phyloP scores from a whole-genome alignment of 2,113 vertebrate genomes.

The Rhombomys opimus region DNA sequence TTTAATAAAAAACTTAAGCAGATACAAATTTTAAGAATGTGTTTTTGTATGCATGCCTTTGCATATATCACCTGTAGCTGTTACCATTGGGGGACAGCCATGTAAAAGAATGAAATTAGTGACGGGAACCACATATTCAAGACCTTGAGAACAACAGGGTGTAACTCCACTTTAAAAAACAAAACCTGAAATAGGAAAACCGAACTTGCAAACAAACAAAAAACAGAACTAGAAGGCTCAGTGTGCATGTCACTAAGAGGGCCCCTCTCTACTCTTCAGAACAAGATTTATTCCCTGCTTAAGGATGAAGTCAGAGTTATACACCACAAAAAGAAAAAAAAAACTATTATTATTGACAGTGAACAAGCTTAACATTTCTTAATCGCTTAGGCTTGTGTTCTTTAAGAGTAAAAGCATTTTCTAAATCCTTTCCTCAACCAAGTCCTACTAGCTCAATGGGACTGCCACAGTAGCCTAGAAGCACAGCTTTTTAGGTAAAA shows the following conservation, averaged over 20 bases:
- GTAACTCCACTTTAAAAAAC: neutral
- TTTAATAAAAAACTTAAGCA: neutral
- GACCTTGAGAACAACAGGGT: neutral
- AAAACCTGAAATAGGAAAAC: neutral
- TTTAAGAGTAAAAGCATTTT: neutral
- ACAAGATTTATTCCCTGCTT: neutral
- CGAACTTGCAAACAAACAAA: neutral
- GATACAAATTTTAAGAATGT: neutral
- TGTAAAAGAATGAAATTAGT: neutral
- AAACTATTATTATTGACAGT: neutral
- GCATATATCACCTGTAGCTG: neutral
- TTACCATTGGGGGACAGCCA: neutral
- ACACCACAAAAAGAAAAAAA: neutral
- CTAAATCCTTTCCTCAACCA: neutral
- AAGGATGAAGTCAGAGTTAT: slow-evolving; percentile 5
- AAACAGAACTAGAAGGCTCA: neutral
- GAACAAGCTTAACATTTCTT: slow-evolving; percentile 8
- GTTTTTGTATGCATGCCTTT: neutral
- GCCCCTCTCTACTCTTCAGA: neutral
- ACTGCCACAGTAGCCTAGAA: neutral
- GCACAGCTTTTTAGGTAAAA: neutral
- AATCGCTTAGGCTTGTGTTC: neutral
- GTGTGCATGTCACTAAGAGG: neutral
- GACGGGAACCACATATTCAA: neutral
- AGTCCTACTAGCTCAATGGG: neutral